Evolutionary conservation across 2,888 invertebrate genomes (phyloP).

Genomic region (Luffia ferchaultella): DNA sequence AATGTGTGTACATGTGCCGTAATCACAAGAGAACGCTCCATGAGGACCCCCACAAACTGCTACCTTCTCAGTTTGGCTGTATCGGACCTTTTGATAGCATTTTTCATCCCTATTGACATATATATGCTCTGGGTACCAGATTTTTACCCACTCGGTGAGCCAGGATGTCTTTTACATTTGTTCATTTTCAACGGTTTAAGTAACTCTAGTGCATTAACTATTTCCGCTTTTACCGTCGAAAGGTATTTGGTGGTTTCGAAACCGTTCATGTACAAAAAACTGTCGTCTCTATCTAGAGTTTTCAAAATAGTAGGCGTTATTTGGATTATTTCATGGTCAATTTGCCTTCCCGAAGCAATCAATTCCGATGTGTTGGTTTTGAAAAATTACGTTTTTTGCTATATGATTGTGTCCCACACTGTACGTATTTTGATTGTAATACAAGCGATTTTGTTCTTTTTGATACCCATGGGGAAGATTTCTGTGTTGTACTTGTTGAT

Average conservation of each 20-base stretch:
- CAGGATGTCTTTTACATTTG: constrained; percentile 77
- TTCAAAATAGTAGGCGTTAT: constrained; percentile 73
- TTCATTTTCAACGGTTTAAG: constrained; percentile 83
- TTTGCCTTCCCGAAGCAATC: constrained; percentile 73
- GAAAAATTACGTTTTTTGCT: constrained; percentile 42
- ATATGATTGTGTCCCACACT: constrained; percentile 29
- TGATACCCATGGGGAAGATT: constrained; percentile 84
- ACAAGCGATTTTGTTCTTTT: constrained; percentile 82
- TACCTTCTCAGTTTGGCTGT: constrained; percentile 82
- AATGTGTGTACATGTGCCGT: constrained; percentile 81
- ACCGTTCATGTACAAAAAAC: constrained; percentile 81
- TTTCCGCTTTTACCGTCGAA: constrained; percentile 88
- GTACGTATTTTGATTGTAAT: constrained; percentile 45
- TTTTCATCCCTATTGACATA: constrained; percentile 81
- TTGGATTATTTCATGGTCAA: constrained; percentile 77
- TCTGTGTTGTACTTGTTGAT: constrained; percentile 81
- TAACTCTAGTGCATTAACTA: constrained; percentile 83
- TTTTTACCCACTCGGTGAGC: constrained; percentile 78
- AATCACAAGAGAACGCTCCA: constrained; percentile 74
- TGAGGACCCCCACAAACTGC: constrained; percentile 85
- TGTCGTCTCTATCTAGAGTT: constrained; percentile 80
- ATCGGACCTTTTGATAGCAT: constrained; percentile 75
- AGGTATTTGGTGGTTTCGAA: constrained; percentile 86
- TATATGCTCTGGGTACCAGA: constrained; percentile 79
- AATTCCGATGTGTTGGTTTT: constrained; percentile 39